phyloP scores from a whole-genome alignment of 2,797 vertebrate genomes.

The Capromys pilorides region DNA sequence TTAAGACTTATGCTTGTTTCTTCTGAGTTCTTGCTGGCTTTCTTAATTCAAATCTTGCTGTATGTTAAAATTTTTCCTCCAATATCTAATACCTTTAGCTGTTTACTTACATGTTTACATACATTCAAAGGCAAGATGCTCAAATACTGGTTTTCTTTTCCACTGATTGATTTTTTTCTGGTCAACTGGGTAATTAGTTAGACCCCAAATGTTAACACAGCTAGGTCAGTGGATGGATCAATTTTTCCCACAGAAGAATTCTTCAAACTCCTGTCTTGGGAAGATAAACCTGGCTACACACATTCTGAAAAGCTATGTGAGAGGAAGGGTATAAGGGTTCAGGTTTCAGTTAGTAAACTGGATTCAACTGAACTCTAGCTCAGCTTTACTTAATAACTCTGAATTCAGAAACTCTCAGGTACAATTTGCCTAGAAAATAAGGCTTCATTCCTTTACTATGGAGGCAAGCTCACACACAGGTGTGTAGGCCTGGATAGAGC shows the following conservation, averaged over 20 bases:
- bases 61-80: not conserved
- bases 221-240: not conserved
- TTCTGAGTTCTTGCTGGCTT: not conserved
- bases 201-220: not conserved
- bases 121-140: not conserved
- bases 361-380: not conserved
- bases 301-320: not conserved
- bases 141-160: not conserved
- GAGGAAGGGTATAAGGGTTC: not conserved
- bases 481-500: not conserved
- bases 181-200: not conserved
- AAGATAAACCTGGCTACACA: not conserved
- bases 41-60: not conserved
- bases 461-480: not conserved
- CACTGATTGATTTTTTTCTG: not conserved
- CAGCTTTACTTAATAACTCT: not conserved
- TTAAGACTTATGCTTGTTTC: not conserved
- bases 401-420: not conserved
- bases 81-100: not conserved
- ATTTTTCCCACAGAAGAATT: not conserved
- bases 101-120: not conserved
- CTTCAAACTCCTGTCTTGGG: not conserved
- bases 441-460: not conserved
- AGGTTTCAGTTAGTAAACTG: not conserved
- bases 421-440: not conserved